phyloP scores from a whole-genome alignment of 2,113 vertebrate species.

The Sula dactylatra region DNA sequence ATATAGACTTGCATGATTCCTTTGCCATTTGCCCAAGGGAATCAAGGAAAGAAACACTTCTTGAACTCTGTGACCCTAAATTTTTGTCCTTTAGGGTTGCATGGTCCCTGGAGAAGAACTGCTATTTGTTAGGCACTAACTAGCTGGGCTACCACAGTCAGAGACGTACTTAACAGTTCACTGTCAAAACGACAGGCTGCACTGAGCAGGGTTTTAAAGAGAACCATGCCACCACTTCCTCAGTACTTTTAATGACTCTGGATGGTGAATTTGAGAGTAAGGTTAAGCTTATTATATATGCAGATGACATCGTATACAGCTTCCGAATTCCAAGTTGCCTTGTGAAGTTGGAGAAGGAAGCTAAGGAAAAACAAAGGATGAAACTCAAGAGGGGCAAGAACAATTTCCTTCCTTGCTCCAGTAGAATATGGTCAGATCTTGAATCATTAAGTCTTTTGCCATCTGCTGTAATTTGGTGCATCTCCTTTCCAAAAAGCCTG shows the following conservation, averaged over 20 bases:
- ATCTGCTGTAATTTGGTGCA: neutral
- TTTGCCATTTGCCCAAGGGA: neutral
- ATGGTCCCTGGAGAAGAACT: neutral
- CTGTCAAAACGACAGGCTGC: neutral
- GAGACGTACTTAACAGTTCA: neutral
- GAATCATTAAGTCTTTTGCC: neutral
- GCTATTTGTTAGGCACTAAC: neutral
- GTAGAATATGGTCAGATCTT: neutral
- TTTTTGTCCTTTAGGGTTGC: neutral
- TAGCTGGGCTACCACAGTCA: neutral
- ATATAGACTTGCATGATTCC: neutral
- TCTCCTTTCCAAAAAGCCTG: neutral
- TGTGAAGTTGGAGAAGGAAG: neutral
- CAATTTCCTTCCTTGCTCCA: neutral
- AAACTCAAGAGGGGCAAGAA: neutral
- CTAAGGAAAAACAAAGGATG: neutral
- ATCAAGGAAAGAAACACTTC: neutral
- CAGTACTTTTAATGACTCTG: neutral
- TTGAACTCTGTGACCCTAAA: neutral
- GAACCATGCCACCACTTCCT: neutral
- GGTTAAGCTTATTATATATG: neutral
- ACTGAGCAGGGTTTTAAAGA: neutral
- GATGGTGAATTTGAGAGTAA: neutral
- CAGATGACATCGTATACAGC: neutral
- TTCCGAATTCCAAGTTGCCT: neutral